Base-by-base conservation (phyloP, 2,888 invertebrate species). In the Acleris holmiana region DNA sequence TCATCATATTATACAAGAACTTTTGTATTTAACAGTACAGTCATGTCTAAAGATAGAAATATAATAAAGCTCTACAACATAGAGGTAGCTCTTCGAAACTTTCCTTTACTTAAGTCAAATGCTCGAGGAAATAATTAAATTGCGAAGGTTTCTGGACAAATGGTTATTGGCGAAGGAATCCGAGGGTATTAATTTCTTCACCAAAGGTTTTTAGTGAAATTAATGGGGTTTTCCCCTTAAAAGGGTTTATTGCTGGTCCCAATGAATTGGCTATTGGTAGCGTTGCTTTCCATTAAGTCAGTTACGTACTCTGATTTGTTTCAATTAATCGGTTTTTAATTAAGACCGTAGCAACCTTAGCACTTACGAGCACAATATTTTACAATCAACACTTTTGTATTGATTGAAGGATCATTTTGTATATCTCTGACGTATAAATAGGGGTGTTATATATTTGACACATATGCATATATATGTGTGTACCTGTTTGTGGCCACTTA, bases 111-210 rank as follows among this genome's bases (percentile, higher is more conserved):
- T 58, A 59, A 56, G 77, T 84, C 75, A 76, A 83, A 83, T 80
- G 76, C 78, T 76, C 72, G 67, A 69, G 73, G 72, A 71, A 77
- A 74, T 85, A 83, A 86, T 87, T 79, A 81, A 87, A 85, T 83
- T 82, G 80, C 76, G 76, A 82, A 80, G 79, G 79, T 76, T 81
- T 62, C 77, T 75, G 78, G 81, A 84, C 81, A 82, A 85, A 85
- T 86, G 80, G 79, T 74, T 77, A 72, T 72, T 72, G 73, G 68
- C 69, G 67, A 67, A 70, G 69, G 63, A 78, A 82, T 77, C 71
- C 77, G 75, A 76, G 78, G 75, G 80, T 81, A 83, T 86, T 85
- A 80, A 86, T 87, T 86, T 75, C 74, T 73, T 80, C 72, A 76
- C 76, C 73, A 76, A 50, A 79, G 78, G 76, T 80, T 82, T 82